These are phyloP conservation scores for Macrobrachium nipponense DNA, from an alignment of 1,140 invertebrate species.

Conservation along the genomic window DNA sequence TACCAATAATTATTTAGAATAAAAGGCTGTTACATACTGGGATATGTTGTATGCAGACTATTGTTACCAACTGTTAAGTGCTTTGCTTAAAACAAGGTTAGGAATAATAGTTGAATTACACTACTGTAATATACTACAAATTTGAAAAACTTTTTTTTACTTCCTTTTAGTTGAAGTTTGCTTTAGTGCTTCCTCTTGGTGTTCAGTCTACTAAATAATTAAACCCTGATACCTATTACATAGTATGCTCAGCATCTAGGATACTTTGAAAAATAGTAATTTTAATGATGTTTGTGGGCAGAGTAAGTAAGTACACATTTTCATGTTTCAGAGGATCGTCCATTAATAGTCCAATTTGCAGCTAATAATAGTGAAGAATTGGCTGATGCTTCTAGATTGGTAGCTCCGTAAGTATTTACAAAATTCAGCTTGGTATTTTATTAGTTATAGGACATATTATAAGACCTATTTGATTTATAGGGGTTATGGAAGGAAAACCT, in stretches of 20 bases:
- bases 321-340: constrained; percentile 76
- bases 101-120: neutral
- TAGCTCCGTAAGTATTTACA: constrained; percentile 77
- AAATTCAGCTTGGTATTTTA: neutral
- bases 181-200: no score
- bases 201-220: no score
- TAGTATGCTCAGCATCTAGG: no score
- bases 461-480: neutral
- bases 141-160: constrained; percentile 1
- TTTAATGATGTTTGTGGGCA: no score
- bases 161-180: neutral
- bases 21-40: no score
- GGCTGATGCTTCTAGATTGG: constrained; percentile 83
- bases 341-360: constrained; percentile 94
- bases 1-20: no score
- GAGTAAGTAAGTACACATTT: neutral
- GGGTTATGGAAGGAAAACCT: neutral
- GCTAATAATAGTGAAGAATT: constrained; percentile 88
- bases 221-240: no score
- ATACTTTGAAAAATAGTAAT: no score
- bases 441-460: no score
- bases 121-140: neutral
- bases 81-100: no score
- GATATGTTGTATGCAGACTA: no score
- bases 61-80: no score